Base-by-base conservation (phyloP, 2,797 vertebrate genomes). In the Gadopsis marmoratus region DNA sequence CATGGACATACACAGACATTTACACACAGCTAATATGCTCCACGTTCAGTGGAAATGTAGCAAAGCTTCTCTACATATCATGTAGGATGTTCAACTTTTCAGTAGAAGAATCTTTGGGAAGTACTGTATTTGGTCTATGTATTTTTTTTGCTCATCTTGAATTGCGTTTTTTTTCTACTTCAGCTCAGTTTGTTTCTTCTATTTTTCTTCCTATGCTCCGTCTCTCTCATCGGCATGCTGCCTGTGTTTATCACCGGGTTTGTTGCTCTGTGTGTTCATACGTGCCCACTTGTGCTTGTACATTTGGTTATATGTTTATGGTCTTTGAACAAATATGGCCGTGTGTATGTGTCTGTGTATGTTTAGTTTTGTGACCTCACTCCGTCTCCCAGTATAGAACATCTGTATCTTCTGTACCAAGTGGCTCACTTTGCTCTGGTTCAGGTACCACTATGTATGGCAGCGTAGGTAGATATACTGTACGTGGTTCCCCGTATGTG, bases 351-450 rank as follows among this genome's bases (percentile, higher is more conserved):
- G 26, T 61, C 12, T 75, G 60, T 67, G 37, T 39, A 10, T 39
- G 37, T 39, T 39, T 65, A 93, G 92, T 73, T 89, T 67, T 94
- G 86, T 92, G 93, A 94, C 33, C 87, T 93, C 88, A 88, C 88
- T 65, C 93, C 89, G 0, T 92, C 86, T 69, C 93, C 92, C 54
- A 94, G 92, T 74, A 75, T 93, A 60, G 89, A 95, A 50, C 93
- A 90, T 58, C 92, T 95, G 58, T 94, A 85, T 79, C 76, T 92
- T 54, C 88, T 94, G 54, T 94, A 93, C 88, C 93, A 93, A 82
- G 86, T 84, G 62, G 89, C 93, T 63, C 90, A 92, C n/a, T 85
- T 87, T 7, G 78, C 88, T 88, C 77, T 95, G 63, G 89, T 90
- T 68, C 87, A 95, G 93, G 92, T 93, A 92, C 47, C 6, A 2